phyloP scores from a whole-genome alignment of 1,140 invertebrate species.

The Diploscapter pachys region DNA sequence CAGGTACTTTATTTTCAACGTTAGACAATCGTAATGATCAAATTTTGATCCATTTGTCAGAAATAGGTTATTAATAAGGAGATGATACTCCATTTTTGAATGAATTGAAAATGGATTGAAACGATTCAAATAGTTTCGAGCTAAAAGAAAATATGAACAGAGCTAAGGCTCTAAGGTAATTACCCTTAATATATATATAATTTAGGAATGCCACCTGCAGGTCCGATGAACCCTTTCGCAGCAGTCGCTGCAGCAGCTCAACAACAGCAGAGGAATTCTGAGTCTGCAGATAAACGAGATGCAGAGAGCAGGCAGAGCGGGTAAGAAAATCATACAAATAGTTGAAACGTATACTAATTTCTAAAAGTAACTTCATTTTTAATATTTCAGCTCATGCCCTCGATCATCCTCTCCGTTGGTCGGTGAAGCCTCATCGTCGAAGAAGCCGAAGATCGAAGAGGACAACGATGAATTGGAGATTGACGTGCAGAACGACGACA shows the following conservation, averaged over 20 bases:
- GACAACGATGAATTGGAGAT: conserved; percentile 57
- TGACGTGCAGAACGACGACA: conserved; percentile 50
- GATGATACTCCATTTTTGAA: no score
- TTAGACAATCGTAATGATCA: no score
- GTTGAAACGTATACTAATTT: conserved; percentile 1
- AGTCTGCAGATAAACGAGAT: background rate
- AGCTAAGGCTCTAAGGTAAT: no score
- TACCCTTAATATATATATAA: no score
- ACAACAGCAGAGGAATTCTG: conserved; percentile 1
- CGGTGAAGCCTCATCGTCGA: conserved; percentile 7
- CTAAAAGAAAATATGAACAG: no score
- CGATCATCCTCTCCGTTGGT: conserved; percentile 20
- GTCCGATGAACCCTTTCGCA: conserved; percentile 41
- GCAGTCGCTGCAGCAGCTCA: conserved; percentile 29
- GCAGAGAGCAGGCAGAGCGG: background rate
- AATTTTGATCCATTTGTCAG: no score
- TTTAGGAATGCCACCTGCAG: conserved; percentile 30
- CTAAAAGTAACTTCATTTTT: conserved; percentile 14
- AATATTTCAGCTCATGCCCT: conserved; percentile 34
- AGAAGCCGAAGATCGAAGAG: conserved; percentile 51
- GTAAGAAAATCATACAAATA: background rate
- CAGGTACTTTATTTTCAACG: no score
- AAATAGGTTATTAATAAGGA: no score
- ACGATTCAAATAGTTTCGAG: no score
- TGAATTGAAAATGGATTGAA: no score